These are phyloP conservation scores for Anolis sagrei DNA, from an alignment of 2,113 vertebrate species.

Conservation along the genomic window DNA sequence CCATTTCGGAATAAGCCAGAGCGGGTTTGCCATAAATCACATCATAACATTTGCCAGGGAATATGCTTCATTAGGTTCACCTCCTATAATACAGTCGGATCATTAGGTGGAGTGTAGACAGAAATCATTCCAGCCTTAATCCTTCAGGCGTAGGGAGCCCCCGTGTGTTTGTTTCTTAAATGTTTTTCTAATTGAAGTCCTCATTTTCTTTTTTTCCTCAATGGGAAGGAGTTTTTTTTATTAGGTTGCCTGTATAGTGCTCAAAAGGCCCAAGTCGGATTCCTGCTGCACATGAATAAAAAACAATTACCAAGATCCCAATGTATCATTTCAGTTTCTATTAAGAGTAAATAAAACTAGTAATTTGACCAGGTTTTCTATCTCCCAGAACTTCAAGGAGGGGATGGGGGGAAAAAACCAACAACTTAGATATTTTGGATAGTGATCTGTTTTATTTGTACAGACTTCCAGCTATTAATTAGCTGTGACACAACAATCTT, in stretches of 20 bases:
- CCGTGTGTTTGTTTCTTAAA: slow-evolving; percentile 53
- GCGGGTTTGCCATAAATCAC: slow-evolving; percentile 39
- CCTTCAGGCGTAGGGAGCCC: slow-evolving; percentile 53
- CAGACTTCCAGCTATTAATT: no score
- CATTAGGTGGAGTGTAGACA: slow-evolving; percentile 45
- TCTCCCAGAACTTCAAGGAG: background rate
- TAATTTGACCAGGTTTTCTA: background rate
- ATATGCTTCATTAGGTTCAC: slow-evolving; percentile 60
- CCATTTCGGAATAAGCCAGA: slow-evolving; percentile 42
- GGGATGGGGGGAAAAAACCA: background rate
- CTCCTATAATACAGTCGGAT: slow-evolving; percentile 51
- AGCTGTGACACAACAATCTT: no score
- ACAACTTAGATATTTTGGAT: no score
- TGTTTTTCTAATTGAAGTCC: slow-evolving; percentile 17
- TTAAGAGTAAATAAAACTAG: background rate
- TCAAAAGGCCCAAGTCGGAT: background rate
- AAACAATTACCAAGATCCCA: no score
- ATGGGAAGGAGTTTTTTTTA: slow-evolving; percentile 45
- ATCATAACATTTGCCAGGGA: slow-evolving; percentile 33
- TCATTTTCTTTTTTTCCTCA: slow-evolving; percentile 33
- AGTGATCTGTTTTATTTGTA: no score
- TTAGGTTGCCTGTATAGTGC: slow-evolving; percentile 2
- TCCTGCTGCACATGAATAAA: background rate
- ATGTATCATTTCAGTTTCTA: background rate
- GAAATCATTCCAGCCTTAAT: slow-evolving; percentile 43